Percentiles rank a stretch among this genome's conserved stretches.
Evolutionary conservation across 1,140 invertebrate species (phyloP).

Genomic region (Drosophila pseudoananassae): DNA sequence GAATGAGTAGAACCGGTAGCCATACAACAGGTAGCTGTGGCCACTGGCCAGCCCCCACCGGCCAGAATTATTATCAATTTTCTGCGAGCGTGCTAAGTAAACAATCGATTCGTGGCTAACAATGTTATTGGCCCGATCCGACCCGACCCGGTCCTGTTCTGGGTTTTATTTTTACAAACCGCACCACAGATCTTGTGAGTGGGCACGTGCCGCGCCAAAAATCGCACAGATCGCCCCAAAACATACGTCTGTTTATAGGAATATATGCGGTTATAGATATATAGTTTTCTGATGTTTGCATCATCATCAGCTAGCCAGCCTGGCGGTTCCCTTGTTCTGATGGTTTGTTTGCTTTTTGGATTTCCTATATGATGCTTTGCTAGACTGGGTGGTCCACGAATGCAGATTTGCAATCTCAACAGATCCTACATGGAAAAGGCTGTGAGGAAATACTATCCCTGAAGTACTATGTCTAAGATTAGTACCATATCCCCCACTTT

Average conservation of each 20-base stretch:
- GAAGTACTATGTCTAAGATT: neutral
- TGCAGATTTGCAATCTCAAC: conserved; percentile 1
- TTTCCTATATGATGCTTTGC: conserved; percentile 10
- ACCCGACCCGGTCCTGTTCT: too few relatives aligned
- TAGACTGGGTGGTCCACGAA: conserved; percentile 33
- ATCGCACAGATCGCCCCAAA: conserved; percentile 24
- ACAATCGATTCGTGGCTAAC: conserved; percentile 61
- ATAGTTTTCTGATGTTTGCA: conserved; percentile 37
- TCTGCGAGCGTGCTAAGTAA: conserved; percentile 52
- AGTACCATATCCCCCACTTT: too few relatives aligned
- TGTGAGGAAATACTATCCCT: neutral
- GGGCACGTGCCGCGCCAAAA: conserved; percentile 73
- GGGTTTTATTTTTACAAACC: conserved; percentile 65
- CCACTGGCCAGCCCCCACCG: conserved; percentile 19
- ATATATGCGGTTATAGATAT: conserved; percentile 16
- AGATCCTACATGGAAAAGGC: too few relatives aligned
- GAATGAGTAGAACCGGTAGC: conserved; percentile 53
- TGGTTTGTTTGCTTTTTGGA: conserved; percentile 30
- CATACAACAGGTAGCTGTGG: conserved; percentile 35
- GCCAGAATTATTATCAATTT: conserved; percentile 67
- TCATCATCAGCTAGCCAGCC: conserved; percentile 6
- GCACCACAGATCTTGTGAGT: conserved; percentile 25
- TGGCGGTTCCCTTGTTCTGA: conserved; percentile 33
- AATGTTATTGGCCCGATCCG: conserved; percentile 45
- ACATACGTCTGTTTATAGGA: conserved; percentile 10